These are phyloP conservation scores for Adelphocoris suturalis DNA, from an alignment of 2,888 invertebrate genomes.

Conservation along the genomic window DNA sequence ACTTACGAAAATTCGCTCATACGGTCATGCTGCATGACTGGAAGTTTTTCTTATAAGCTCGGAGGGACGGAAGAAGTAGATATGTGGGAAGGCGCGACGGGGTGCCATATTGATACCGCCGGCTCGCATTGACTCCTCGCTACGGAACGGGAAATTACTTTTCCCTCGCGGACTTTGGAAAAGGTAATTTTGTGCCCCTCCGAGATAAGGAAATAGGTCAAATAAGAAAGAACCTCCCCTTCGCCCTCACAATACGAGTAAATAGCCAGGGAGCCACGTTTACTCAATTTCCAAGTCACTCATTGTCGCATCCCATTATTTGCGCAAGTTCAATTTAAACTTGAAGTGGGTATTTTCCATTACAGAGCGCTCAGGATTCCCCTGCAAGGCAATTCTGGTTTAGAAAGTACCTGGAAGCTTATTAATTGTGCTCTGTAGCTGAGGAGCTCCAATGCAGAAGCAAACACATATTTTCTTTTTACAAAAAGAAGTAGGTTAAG, in stretches of 20 bases:
- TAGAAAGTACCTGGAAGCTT: not conserved
- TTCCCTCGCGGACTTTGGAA: not conserved
- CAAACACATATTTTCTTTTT: too few species aligned
- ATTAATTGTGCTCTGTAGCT: not conserved
- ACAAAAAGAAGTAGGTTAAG: too few species aligned
- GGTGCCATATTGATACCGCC: not conserved
- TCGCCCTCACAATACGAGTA: not conserved
- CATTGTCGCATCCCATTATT: conserved; percentile 16
- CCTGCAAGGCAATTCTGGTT: not conserved
- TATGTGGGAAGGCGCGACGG: too few species aligned
- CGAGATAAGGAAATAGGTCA: conserved; percentile 8
- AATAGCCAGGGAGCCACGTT: not conserved
- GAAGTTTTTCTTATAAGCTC: too few species aligned
- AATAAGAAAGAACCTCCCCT: not conserved
- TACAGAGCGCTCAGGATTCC: not conserved
- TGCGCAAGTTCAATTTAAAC: conserved; percentile 26
- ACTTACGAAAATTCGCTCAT: too few species aligned
- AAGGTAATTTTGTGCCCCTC: not conserved
- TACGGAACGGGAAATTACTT: not conserved
- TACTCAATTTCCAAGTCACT: conserved; percentile 20
- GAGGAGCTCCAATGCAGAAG: too few species aligned
- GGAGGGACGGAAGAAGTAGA: too few species aligned
- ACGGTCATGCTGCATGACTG: too few species aligned
- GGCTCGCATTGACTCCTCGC: not conserved
- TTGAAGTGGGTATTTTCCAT: not conserved